Conservation (phyloP, 2,113 vertebrate species). For the Corvus cornix region DNA sequence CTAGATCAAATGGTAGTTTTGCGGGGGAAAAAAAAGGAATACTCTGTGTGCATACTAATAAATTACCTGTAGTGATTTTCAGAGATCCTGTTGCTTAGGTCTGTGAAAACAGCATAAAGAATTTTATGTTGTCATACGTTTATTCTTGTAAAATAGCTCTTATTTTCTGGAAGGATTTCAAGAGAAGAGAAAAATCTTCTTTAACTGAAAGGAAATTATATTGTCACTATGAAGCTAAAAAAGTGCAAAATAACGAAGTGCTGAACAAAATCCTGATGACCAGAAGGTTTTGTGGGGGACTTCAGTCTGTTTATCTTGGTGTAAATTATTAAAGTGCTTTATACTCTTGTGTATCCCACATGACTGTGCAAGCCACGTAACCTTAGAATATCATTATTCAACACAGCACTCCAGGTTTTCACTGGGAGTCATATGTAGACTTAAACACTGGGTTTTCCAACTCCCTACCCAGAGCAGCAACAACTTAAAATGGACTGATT, state of each 20-base stretch:
- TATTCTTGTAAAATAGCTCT: background rate
- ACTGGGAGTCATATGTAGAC: background rate
- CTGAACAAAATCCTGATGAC: background rate
- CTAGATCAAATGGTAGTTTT: constrained; percentile 3
- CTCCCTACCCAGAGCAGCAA: background rate
- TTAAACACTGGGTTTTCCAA: background rate
- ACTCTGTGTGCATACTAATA: background rate
- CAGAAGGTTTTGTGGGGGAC: background rate
- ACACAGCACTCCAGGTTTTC: background rate
- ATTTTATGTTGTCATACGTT: background rate
- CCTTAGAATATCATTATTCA: background rate
- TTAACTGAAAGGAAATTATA: background rate
- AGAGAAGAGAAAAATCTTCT: background rate
- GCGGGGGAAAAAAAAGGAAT: background rate
- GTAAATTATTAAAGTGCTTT: background rate
- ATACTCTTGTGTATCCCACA: background rate
- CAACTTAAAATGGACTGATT: background rate
- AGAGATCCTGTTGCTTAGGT: background rate
- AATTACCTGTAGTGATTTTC: background rate
- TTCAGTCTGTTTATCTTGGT: background rate
- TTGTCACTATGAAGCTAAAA: background rate
- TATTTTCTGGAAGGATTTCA: background rate
- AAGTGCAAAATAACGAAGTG: background rate
- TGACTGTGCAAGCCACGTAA: background rate
- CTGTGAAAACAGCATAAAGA: background rate